Evolutionary conservation across 2,113 vertebrate genomes (phyloP), one percentile per base, ranked within the genome.

Genomic region (Elephas maximus): DNA sequence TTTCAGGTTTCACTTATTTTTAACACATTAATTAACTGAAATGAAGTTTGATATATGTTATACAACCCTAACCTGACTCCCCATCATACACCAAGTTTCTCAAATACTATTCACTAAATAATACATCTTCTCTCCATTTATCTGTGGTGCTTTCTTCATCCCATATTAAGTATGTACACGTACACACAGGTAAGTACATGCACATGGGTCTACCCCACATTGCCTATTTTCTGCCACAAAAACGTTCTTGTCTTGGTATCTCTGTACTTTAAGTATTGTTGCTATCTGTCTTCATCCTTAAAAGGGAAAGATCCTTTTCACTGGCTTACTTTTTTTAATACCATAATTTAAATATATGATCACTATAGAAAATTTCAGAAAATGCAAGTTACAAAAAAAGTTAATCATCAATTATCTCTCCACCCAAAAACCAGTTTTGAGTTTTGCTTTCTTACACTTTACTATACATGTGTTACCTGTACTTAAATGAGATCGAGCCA

Each of bases 1-100:
- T 84, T 94, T 77, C 79, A 89, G 45, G 79, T 57, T 90, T 76
- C 28, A 94, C 76, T 93, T 41, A 51, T 82, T 65, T 82, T 76
- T 53, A 89, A 94, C 14, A 33, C 5, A 26, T 33, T 24, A 94
- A 44, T 20, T 24, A 94, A 44, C 15, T 62, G 21, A 83, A 89
- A 63, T 51, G 53, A 89, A 83, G 21, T 84, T 53, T 84, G 37
- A 17, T 44, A 23, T 4, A 51, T 37, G 11, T n/a, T n/a, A 84
- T n/a, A 76, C 15, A 69, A 48, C 21, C 44, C 84, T 65, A 65
- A 65, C 7, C 5, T 53, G 28, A 94, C n/a, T 77, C n/a, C 60
- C 37, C 62, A 77, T 2, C 11, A 73, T 60, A 60, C 24, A n/a
- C 63, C 14, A 41, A 41, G 57, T 69, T 57, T 93, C 86, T 57